Base-by-base conservation (phyloP, 2,888 invertebrate genomes). In the Luperina nickerlii region DNA sequence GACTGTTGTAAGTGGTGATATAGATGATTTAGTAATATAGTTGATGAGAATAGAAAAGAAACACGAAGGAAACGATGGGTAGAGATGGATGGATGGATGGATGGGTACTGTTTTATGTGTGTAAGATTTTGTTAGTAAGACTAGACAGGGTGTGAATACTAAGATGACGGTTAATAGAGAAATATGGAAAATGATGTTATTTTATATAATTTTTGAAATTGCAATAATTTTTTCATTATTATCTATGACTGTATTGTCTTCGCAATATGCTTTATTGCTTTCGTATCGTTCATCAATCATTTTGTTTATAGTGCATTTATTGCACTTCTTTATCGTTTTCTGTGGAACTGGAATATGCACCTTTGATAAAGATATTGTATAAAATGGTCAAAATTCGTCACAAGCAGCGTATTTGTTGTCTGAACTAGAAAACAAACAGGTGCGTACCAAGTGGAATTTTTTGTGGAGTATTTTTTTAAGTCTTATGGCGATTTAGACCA, bases 321-420 rank as follows among this genome's bases (percentile, higher is more conserved):
- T 75, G 74, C 74, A 75, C 27, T 15, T 73, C 73, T 82, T 81
- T 76, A 85, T 74, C 70, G 5, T 70, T 63, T 74, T 32, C 72
- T 74, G 18, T 79, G n/a, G 15, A 45, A 13, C 32, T 32, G 32
- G 32, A 1, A 32, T 32, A 38, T 60, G 60, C 54, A 13, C n/a
- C 81, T 2, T 75, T 81, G 83, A 83, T 83, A 85, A 81, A 38
- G n/a, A 7, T 54, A 76, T 24, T 18, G n/a, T 81, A 83, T 83
- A 81, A 62, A 85, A 63, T 54, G 62, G 45, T 72, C 20, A 24
- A 42, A 66, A 63, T 38, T 79, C 8, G 9, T 51, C n/a, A n/a
- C 32, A 24, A 15, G 0, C 18, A 18, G 18, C n/a, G n/a, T 81
- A 76, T 68, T 79, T 72, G 51, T 83, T 68, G n/a, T 65, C n/a